Percentiles rank a stretch among this genome's conserved stretches.
These are phyloP conservation scores for Redunca redunca DNA, from an alignment of 2,113 vertebrate species.

Conservation along the genomic window DNA sequence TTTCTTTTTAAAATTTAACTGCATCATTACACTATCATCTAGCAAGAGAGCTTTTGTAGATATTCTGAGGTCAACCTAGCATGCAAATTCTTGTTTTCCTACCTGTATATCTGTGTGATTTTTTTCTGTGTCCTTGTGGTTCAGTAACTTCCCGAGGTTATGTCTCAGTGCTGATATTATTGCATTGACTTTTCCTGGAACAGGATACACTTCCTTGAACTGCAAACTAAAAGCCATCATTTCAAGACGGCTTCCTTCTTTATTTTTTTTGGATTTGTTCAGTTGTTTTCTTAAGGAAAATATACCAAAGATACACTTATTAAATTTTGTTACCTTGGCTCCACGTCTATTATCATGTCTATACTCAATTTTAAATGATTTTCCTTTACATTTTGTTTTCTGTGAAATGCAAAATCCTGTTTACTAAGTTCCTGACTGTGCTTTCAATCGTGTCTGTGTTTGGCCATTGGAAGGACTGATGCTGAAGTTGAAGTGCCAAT, in stretches of 20 bases:
- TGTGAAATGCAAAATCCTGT: neutral
- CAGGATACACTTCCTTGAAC: neutral
- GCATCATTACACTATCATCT: neutral
- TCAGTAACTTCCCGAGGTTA: neutral
- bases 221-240: slow-evolving; percentile 17
- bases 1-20: neutral
- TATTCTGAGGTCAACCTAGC: neutral
- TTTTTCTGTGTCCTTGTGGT: neutral
- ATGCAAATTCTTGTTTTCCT: neutral
- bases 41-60: neutral
- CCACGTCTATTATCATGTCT: neutral
- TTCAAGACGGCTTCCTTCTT: neutral
- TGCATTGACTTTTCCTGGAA: neutral
- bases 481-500: neutral
- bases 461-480: neutral
- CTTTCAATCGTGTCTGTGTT: neutral
- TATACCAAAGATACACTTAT: neutral
- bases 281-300: neutral
- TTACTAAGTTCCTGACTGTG: neutral
- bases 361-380: neutral
- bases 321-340: neutral
- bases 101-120: neutral
- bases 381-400: slow-evolving; percentile 1
- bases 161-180: neutral
- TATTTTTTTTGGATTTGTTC: neutral